A percentile compares a stretch with the other conserved stretches of the same genome.
phyloP scores from a whole-genome alignment of 2,888 invertebrate species.

The Cyclophora punctaria region DNA sequence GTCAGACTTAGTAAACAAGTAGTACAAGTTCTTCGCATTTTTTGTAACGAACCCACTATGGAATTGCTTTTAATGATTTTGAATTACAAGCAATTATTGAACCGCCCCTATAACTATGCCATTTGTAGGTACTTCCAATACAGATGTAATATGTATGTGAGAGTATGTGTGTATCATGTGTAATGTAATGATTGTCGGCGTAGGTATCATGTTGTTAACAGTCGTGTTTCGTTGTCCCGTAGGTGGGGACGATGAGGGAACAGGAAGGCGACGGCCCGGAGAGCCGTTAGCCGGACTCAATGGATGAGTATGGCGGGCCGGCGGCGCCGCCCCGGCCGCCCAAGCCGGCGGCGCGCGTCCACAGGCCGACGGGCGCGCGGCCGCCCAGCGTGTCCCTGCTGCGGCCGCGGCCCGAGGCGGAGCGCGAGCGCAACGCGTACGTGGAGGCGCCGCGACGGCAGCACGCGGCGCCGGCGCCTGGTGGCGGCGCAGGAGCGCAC shows the following conservation, averaged over 20 bases:
- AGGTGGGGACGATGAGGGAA: conserved; percentile 80
- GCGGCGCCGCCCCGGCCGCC: conserved; percentile 84
- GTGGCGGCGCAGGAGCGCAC: conserved; percentile 63
- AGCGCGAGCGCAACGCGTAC: conserved; percentile 93
- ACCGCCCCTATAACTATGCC: background rate
- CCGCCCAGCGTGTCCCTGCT: conserved; percentile 69
- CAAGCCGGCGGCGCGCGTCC: conserved; percentile 82
- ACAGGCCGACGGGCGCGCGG: conserved; percentile 76
- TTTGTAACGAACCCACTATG: too few relatives aligned
- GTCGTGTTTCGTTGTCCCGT: conserved; percentile 25
- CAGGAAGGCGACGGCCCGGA: conserved; percentile 79
- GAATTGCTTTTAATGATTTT: too few relatives aligned
- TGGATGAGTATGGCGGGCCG: conserved; percentile 88
- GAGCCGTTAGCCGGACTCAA: conserved; percentile 77
- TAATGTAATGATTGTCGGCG: background rate
- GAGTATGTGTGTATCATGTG: background rate
- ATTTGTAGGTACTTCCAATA: background rate
- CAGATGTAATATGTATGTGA: background rate
- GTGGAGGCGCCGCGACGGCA: conserved; percentile 87
- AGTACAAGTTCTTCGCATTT: too few relatives aligned
- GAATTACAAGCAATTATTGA: too few relatives aligned
- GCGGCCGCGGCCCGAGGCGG: conserved; percentile 88
- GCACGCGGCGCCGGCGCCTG: conserved; percentile 57
- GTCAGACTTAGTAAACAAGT: too few relatives aligned
- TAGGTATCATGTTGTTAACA: conserved; percentile 15